Conservation (phyloP, 2,888 invertebrate genomes). For the Yponomeuta cagnagella region DNA sequence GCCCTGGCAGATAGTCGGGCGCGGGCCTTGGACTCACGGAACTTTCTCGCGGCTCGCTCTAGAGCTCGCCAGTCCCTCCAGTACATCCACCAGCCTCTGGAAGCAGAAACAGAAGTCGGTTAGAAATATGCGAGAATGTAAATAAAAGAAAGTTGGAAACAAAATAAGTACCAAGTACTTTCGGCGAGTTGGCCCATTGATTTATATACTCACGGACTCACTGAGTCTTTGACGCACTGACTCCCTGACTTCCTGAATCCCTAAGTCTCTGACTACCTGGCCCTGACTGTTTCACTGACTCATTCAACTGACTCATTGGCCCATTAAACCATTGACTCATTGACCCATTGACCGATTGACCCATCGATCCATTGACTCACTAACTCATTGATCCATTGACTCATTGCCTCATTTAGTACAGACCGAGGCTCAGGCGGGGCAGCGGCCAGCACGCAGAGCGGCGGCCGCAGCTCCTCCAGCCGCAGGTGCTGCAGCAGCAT, state of each 20-base stretch:
- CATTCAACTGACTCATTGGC: too few relatives aligned
- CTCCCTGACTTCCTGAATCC: too few relatives aligned
- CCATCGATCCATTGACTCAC: too few relatives aligned
- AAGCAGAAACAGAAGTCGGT: neutral
- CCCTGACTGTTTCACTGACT: too few relatives aligned
- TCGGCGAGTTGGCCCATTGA: too few relatives aligned
- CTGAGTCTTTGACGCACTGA: too few relatives aligned
- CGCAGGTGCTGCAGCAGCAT: constrained; percentile 61
- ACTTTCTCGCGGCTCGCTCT: constrained; percentile 62
- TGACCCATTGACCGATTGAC: too few relatives aligned
- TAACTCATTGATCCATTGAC: too few relatives aligned
- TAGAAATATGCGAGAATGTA: neutral
- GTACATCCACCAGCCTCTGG: constrained; percentile 70
- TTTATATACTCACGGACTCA: too few relatives aligned
- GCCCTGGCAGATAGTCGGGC: constrained; percentile 67
- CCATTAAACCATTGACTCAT: too few relatives aligned
- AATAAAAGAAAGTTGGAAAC: neutral
- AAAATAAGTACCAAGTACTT: too few relatives aligned
- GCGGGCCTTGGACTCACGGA: constrained; percentile 66
- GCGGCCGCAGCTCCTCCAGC: constrained; percentile 58
- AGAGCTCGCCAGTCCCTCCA: constrained; percentile 70
- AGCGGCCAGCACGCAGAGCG: constrained; percentile 53
- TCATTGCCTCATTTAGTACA: neutral
- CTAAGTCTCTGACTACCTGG: too few relatives aligned
- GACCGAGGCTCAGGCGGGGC: constrained; percentile 64